phyloP scores from a whole-genome alignment of 2,888 invertebrate genomes.

The Plagodis dolabraria region DNA sequence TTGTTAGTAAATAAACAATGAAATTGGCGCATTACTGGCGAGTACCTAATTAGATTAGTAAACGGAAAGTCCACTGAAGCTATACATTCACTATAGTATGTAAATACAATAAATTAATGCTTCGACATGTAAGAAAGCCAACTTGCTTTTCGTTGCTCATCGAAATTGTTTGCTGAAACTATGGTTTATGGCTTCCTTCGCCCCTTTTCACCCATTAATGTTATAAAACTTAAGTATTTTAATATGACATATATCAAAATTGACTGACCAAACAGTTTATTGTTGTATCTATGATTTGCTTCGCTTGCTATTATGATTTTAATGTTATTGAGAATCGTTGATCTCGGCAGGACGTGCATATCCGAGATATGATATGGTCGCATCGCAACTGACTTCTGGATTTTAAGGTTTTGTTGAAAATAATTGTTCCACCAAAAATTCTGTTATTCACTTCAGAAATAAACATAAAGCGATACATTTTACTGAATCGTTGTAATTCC shows the following conservation, averaged over 20 bases:
- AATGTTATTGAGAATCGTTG: constrained; percentile 47
- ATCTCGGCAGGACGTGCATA: constrained; percentile 38
- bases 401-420: neutral
- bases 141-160: constrained; percentile 72
- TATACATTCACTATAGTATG: constrained; percentile 64
- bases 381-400: constrained; percentile 39
- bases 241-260: constrained; percentile 45
- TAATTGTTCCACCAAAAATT: neutral
- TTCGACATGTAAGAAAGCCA: constrained; percentile 64
- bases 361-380: constrained; percentile 41
- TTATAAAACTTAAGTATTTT: constrained; percentile 37
- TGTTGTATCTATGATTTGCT: constrained; percentile 55
- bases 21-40: constrained; percentile 85
- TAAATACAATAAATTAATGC: constrained; percentile 68
- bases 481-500: neutral
- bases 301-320: constrained; percentile 60
- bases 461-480: neutral
- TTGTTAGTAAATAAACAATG: constrained; percentile 78
- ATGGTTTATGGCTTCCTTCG: constrained; percentile 51
- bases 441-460: neutral
- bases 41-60: constrained; percentile 84
- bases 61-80: constrained; percentile 78
- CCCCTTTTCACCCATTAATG: constrained; percentile 35
- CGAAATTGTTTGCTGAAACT: constrained; percentile 58
- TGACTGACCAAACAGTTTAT: constrained; percentile 57